phyloP scores from a whole-genome alignment of 1,140 invertebrate genomes.

The Drosophila neocordata region DNA sequence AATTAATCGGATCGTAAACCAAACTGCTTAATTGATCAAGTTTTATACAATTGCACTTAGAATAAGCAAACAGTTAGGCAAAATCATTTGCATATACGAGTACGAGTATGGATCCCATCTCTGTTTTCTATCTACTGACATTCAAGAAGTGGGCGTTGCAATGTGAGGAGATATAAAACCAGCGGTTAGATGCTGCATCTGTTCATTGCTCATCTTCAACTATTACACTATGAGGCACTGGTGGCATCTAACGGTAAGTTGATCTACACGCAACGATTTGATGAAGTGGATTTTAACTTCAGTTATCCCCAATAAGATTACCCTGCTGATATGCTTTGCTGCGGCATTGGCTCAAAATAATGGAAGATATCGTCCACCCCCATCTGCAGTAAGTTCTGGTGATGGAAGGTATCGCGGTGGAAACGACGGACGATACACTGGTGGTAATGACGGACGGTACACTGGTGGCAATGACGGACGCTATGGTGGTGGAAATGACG shows the following conservation, averaged over 20 bases:
- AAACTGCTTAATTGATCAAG: slow-evolving; percentile 64
- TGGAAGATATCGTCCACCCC: slow-evolving; percentile 72
- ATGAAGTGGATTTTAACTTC: neutral
- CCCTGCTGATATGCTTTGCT: slow-evolving; percentile 42
- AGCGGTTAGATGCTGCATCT: slow-evolving; percentile 16
- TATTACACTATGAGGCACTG: slow-evolving; percentile 52
- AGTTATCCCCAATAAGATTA: slow-evolving; percentile 31
- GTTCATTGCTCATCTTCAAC: slow-evolving; percentile 57
- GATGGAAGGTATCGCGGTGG: slow-evolving; percentile 34
- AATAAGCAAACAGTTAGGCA: slow-evolving; percentile 14
- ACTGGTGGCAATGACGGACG: slow-evolving; percentile 56
- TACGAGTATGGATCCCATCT: neutral
- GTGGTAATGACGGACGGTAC: slow-evolving; percentile 59
- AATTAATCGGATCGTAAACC: slow-evolving; percentile 66
- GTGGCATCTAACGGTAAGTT: slow-evolving; percentile 65
- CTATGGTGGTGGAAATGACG: slow-evolving; percentile 70
- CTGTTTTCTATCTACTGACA: neutral
- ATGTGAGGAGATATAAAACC: slow-evolving; percentile 61
- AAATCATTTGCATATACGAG: neutral
- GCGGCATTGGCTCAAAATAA: slow-evolving; percentile 66
- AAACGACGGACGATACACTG: slow-evolving; percentile 25
- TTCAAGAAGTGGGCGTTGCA: slow-evolving; percentile 45
- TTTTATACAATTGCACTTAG: slow-evolving; percentile 50
- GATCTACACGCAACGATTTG: neutral
- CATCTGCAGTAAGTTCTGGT: slow-evolving; percentile 10